Percentiles rank a stretch among this genome's conserved stretches.
These are phyloP conservation scores for Anolis carolinensis DNA, from an alignment of 2,113 vertebrate genomes.

Conservation along the genomic window DNA sequence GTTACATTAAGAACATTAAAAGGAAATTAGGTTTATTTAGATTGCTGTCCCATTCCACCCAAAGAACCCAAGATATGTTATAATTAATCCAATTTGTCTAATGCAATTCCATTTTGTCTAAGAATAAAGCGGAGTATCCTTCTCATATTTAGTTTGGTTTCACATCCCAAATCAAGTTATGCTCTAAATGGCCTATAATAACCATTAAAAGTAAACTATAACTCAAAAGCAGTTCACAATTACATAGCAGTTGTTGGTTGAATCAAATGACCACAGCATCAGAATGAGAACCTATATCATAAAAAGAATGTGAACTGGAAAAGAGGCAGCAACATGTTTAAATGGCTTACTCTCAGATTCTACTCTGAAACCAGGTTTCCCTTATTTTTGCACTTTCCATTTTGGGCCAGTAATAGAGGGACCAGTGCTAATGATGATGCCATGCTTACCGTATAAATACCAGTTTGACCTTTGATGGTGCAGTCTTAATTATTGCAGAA, in stretches of 20 bases:
- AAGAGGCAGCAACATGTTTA: not conserved
- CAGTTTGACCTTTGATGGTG: conserved; percentile 88
- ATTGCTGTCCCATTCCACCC: not conserved
- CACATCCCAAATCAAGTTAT: not conserved
- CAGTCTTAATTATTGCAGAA: conserved; percentile 94
- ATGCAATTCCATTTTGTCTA: not conserved
- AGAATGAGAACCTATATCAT: not conserved
- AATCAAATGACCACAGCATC: not conserved
- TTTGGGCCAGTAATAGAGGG: not conserved
- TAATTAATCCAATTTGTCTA: not conserved
- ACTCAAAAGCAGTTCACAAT: not conserved
- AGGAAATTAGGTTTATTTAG: not conserved
- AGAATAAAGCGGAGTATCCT: not conserved
- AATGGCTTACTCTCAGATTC: not conserved
- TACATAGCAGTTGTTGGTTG: not conserved
- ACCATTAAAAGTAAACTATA: not conserved
- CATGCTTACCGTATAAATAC: conserved; percentile 90
- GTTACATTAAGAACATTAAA: not conserved
- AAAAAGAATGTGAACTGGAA: not conserved
- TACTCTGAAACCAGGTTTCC: not conserved
- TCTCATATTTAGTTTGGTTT: not conserved
- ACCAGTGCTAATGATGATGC: not conserved
- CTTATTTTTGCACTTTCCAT: not conserved
- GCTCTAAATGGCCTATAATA: not conserved
- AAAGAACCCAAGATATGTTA: not conserved